Evolutionary conservation across 2,888 invertebrate species (phyloP).

Genomic region (Heteromurus nitidus): DNA sequence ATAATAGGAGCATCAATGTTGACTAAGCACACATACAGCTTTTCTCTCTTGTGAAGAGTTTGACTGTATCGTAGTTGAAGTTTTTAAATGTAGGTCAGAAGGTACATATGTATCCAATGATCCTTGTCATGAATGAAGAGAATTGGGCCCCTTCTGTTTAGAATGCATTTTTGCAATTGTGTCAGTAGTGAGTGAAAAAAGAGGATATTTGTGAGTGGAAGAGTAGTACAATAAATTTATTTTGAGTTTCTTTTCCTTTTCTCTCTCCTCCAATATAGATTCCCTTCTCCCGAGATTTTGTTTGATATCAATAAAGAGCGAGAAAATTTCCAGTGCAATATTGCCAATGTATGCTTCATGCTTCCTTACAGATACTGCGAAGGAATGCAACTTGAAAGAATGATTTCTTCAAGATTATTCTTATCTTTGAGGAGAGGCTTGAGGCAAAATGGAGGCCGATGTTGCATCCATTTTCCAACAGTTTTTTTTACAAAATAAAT

Average conservation of each 20-base stretch:
- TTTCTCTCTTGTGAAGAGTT: background rate
- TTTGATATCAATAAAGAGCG: too few relatives aligned
- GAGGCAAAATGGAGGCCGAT: too few relatives aligned
- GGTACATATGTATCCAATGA: too few relatives aligned
- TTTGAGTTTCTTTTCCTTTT: background rate
- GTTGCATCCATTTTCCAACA: too few relatives aligned
- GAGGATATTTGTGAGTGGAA: background rate
- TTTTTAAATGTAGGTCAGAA: constrained; percentile 17
- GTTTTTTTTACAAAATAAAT: too few relatives aligned
- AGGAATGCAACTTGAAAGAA: too few relatives aligned
- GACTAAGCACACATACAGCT: background rate
- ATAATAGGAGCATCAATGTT: background rate
- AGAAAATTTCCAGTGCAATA: too few relatives aligned
- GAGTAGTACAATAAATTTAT: background rate
- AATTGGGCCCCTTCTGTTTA: background rate
- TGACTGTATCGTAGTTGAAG: background rate
- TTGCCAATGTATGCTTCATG: too few relatives aligned
- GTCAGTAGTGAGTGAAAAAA: background rate
- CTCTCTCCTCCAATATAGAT: background rate
- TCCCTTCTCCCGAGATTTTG: too few relatives aligned
- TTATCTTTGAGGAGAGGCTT: too few relatives aligned
- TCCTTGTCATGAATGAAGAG: background rate
- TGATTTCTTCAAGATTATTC: too few relatives aligned
- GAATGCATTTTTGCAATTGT: background rate
- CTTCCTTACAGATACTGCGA: too few relatives aligned